A percentile compares a stretch with the other conserved stretches of the same genome.
Conservation (phyloP, 2,797 vertebrate genomes). For the Centropyge bicolor region DNA sequence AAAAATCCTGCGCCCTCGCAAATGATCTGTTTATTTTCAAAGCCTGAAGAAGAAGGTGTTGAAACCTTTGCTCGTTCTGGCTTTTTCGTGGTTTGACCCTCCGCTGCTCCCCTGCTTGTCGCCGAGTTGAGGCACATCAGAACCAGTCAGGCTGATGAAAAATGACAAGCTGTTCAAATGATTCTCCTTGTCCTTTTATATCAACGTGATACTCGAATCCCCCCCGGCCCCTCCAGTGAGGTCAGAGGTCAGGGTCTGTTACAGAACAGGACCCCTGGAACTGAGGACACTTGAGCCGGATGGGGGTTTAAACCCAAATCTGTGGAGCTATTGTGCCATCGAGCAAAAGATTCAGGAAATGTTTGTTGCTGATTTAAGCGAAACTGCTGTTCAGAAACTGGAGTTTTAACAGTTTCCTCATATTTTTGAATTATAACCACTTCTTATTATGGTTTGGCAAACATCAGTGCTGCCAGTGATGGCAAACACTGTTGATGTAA, state of each 20-base stretch:
- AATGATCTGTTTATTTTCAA: neutral
- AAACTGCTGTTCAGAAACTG: neutral
- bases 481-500: slow-evolving; percentile 29
- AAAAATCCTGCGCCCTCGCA: neutral
- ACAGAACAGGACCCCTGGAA: slow-evolving; percentile 49
- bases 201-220: slow-evolving; percentile 44
- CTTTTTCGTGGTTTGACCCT: slow-evolving; percentile 28
- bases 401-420: neutral
- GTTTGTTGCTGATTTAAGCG: slow-evolving; percentile 25
- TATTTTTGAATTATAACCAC: slow-evolving; percentile 4
- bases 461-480: slow-evolving; percentile 13
- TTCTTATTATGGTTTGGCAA: slow-evolving; percentile 1
- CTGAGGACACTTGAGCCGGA: slow-evolving; percentile 24
- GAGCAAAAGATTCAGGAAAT: slow-evolving; percentile 9
- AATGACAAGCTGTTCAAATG: slow-evolving; percentile 73
- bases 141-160: slow-evolving; percentile 53
- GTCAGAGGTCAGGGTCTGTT: slow-evolving; percentile 71
- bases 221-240: slow-evolving; percentile 18
- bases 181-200: slow-evolving; percentile 71
- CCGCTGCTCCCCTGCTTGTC: slow-evolving; percentile 13
- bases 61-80: slow-evolving; percentile 2
- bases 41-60: neutral
- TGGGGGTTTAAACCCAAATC: slow-evolving; percentile 16
- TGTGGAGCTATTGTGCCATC: slow-evolving; percentile 16
- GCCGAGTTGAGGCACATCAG: slow-evolving; percentile 57